Evolutionary conservation across 2,888 invertebrate species (phyloP), one percentile per base, ranked within the genome.

Genomic region (Carcina quercana): DNA sequence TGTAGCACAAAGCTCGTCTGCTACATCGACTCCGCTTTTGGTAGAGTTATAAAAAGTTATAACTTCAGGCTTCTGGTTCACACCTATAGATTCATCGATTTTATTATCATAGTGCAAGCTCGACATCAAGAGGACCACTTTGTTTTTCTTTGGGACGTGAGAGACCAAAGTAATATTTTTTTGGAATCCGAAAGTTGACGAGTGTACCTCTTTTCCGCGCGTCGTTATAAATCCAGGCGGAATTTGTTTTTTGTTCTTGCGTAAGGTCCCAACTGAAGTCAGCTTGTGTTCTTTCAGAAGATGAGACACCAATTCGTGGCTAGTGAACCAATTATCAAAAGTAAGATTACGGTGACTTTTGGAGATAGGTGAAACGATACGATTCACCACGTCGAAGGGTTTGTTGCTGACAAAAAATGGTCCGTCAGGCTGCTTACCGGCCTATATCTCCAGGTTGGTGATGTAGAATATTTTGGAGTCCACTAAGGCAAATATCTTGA

Each of bases 251-350:
- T 17, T 17, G 17, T 17, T 17, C 7, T 17, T 17, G 4, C 7
- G 4, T 17, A 17, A 4, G 7, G 17, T 17, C 5, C 17, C 17
- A 17, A 17, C 17, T 15, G 35, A 30, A 22, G 41, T 45, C 27
- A 47, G 25, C 28, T 30, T 32, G 29, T 45, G 38, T 13, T 40
- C 30, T 34, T 39, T 29, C 17, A 40, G 36, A 24, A 45, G 32
- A 42, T 40, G 33, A 28, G 28, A 24, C 28, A 35, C 20, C 11
- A 30, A 25, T 38, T 36, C 35, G 26, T 35, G 12, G 17, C 17
- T 17, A 17, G 17, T 17, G 7, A 5, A 7, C 4, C 7, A 17
- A 17, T 4, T 4, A 4, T 7, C 17, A 17, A 17, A 17, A 7
- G 17, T 17, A 5, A 17, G 5, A 17, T 44, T 31, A 37, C 30